Evolutionary conservation across 2,888 invertebrate species (phyloP).

Genomic region (Hydroisotoma schaefferi): DNA sequence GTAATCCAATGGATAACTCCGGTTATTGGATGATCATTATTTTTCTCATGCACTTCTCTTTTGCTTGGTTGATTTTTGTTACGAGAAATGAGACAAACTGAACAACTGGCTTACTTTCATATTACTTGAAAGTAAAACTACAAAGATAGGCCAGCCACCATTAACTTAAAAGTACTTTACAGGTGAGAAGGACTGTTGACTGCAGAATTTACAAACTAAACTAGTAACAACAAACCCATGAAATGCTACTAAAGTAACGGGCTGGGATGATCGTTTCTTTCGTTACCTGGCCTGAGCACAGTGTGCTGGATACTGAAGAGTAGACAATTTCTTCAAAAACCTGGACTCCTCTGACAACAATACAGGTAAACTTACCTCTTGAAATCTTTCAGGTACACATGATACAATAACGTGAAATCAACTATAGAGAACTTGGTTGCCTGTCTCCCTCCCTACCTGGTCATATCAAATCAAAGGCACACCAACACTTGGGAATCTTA

Average conservation of each 20-base stretch:
- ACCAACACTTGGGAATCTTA: too few relatives aligned
- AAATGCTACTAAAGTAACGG: conserved; percentile 18
- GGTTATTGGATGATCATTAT: too few relatives aligned
- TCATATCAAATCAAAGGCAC: too few relatives aligned
- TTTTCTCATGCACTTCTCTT: too few relatives aligned
- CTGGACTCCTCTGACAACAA: conserved; percentile 14
- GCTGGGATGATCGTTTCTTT: conserved; percentile 37
- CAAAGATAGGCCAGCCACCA: conserved; percentile 4
- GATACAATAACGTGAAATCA: conserved; percentile 5
- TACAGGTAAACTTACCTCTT: background rate
- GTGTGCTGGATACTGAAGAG: conserved; percentile 44
- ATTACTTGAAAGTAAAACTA: background rate
- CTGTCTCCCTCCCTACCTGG: too few relatives aligned
- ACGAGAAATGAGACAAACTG: background rate
- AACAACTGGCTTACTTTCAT: background rate
- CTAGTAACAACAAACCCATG: conserved; percentile 11
- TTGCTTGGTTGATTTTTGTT: too few relatives aligned
- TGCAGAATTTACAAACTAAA: too few relatives aligned
- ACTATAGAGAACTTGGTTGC: too few relatives aligned
- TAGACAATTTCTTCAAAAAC: conserved; percentile 6
- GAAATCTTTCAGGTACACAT: background rate
- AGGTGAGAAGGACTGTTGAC: too few relatives aligned
- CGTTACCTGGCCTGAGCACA: conserved; percentile 46
- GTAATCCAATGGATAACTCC: too few relatives aligned
- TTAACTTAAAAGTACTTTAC: background rate